Evolutionary conservation across 2,888 invertebrate genomes (phyloP).

Genomic region (Hermaeophaga mercurialis): DNA sequence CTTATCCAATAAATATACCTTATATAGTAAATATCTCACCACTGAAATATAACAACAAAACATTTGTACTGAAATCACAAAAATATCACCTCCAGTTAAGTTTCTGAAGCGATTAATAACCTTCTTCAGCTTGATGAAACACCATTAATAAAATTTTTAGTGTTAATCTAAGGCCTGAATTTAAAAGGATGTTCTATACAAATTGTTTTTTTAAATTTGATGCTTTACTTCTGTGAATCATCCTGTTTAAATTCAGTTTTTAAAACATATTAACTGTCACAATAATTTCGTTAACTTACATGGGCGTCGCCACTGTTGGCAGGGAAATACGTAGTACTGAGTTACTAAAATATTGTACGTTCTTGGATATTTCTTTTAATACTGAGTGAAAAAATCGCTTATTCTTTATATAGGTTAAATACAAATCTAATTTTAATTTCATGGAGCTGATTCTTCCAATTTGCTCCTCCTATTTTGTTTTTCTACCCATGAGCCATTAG

Average conservation of each 20-base stretch:
- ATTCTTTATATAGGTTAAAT: background rate
- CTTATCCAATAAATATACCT: slow-evolving; percentile 16
- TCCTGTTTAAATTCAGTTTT: background rate
- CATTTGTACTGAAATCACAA: slow-evolving; percentile 43
- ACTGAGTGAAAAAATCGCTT: background rate
- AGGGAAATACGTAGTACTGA: too few species aligned
- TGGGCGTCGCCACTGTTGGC: slow-evolving; percentile 6
- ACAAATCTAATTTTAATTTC: background rate
- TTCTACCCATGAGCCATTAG: background rate
- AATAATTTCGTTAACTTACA: slow-evolving; percentile 1
- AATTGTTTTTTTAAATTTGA: background rate
- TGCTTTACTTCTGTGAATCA: background rate
- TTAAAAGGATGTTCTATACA: background rate
- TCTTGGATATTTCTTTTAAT: too few species aligned
- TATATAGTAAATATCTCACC: slow-evolving; percentile 21
- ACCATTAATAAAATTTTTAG: background rate
- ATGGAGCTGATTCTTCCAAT: background rate
- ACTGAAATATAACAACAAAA: slow-evolving; percentile 28
- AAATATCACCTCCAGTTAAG: slow-evolving; percentile 40
- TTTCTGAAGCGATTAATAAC: slow-evolving; percentile 16
- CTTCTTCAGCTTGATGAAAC: background rate
- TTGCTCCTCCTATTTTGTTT: background rate
- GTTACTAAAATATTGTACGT: too few species aligned
- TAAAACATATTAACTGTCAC: too few species aligned
- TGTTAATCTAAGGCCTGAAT: background rate